Conservation (phyloP, 2,113 vertebrate species). For the Gasterosteus aculeatus region DNA sequence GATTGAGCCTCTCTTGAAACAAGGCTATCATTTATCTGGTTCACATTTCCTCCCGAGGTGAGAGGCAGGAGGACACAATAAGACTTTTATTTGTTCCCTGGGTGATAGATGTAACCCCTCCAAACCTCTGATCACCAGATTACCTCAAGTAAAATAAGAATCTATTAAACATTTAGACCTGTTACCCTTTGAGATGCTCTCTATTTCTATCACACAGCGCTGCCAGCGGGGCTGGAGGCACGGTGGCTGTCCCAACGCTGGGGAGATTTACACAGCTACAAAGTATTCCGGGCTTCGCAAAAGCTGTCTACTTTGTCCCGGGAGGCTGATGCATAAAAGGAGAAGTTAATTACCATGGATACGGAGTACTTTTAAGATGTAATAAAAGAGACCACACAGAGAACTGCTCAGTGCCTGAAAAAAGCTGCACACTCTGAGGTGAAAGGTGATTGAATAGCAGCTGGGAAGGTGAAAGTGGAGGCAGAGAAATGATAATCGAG, state of each 20-base stretch:
- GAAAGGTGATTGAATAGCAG: conserved; percentile 46
- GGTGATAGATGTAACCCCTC: conserved; percentile 75
- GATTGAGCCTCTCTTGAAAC: conserved; percentile 73
- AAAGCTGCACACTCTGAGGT: conserved; percentile 30
- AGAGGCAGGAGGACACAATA: conserved; percentile 66
- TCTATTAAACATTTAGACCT: conserved; percentile 75
- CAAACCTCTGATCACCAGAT: conserved; percentile 74
- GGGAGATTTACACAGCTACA: conserved; percentile 52
- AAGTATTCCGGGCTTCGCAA: conserved; percentile 35
- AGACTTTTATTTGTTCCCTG: conserved; percentile 76
- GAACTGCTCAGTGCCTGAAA: conserved; percentile 29
- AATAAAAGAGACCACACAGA: conserved; percentile 40
- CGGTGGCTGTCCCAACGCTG: conserved; percentile 14
- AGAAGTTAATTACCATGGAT: conserved; percentile 62
- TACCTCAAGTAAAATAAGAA: conserved; percentile 71
- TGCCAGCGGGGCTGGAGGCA: conserved; percentile 39
- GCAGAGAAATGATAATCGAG: conserved; percentile 61
- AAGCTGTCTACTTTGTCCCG: conserved; percentile 44
- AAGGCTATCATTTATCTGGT: conserved; percentile 77
- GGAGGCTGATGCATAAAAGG: conserved; percentile 43
- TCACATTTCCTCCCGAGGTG: conserved; percentile 73
- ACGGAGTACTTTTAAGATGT: conserved; percentile 46
- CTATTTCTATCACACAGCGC: conserved; percentile 41
- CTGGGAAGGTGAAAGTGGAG: conserved; percentile 56
- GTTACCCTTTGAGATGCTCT: conserved; percentile 43